Conservation (phyloP, 2,113 vertebrate species). For the Oxygymnocypris stewartii region DNA sequence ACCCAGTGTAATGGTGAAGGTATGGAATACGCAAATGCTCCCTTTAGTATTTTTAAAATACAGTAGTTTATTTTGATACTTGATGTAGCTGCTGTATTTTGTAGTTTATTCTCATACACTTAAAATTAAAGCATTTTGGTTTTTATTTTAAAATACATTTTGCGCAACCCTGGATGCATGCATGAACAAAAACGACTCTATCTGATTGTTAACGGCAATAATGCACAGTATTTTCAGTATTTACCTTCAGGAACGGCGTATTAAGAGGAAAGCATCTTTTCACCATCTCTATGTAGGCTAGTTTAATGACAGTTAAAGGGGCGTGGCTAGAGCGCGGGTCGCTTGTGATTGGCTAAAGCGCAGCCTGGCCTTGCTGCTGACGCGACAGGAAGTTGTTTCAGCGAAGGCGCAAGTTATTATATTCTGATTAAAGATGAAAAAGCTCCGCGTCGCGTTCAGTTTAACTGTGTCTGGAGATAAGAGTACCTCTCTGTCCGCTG, state of each 20-base stretch:
- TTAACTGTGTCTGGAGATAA: neutral
- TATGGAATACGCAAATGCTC: no score
- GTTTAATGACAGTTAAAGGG: neutral
- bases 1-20: no score
- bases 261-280: neutral
- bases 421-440: neutral
- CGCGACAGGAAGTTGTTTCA: neutral
- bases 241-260: no score
- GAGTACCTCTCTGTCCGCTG: constrained; percentile 36
- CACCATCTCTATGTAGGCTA: neutral
- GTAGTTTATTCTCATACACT: no score
- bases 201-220: no score
- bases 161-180: neutral
- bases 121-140: no score
- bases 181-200: no score
- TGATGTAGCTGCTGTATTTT: no score
- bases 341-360: neutral
- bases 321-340: neutral
- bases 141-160: no score
- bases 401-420: neutral
- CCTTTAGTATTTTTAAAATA: no score
- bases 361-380: neutral
- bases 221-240: no score
- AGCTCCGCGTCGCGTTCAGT: neutral
- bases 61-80: no score